Conservation (phyloP, 2,888 invertebrate species). For the Leucoma salicis region DNA sequence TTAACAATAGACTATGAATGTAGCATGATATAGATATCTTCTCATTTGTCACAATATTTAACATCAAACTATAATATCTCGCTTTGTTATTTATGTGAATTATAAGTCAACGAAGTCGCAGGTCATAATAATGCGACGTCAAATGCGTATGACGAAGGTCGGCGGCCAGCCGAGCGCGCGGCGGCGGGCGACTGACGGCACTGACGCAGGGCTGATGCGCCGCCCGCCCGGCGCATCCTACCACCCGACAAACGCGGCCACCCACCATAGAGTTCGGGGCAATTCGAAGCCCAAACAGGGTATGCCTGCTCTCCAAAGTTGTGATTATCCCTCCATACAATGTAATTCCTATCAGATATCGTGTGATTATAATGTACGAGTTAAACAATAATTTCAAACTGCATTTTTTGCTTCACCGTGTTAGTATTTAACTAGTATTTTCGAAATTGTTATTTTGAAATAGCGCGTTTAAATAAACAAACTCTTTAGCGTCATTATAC, state of each 20-base stretch:
- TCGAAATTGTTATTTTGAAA: too few species aligned
- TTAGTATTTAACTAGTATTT: too few species aligned
- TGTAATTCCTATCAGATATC: not conserved
- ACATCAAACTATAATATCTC: slow-evolving; percentile 10
- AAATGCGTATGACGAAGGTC: slow-evolving; percentile 35
- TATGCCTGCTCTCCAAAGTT: slow-evolving; percentile 6
- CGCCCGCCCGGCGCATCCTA: slow-evolving; percentile 72
- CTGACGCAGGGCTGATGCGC: slow-evolving; percentile 79
- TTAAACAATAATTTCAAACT: not conserved
- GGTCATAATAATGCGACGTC: slow-evolving; percentile 33
- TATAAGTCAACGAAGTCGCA: slow-evolving; percentile 24
- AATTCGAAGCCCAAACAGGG: slow-evolving; percentile 36
- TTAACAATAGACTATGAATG: slow-evolving; percentile 38
- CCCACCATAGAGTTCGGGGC: slow-evolving; percentile 38
- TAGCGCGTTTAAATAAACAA: too few species aligned
- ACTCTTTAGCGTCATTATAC: too few species aligned
- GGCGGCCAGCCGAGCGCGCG: slow-evolving; percentile 74
- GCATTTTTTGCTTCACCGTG: not conserved
- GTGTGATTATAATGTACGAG: not conserved
- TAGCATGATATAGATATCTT: slow-evolving; percentile 24
- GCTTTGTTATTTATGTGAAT: slow-evolving; percentile 23
- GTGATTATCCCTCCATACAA: too few species aligned
- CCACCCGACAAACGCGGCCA: slow-evolving; percentile 58
- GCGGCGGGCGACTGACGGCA: slow-evolving; percentile 73
- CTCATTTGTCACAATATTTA: slow-evolving; percentile 18